Evolutionary conservation across 1,140 invertebrate species (phyloP), one percentile per base, ranked within the genome.

Genomic region (Wasmannia auropunctata): DNA sequence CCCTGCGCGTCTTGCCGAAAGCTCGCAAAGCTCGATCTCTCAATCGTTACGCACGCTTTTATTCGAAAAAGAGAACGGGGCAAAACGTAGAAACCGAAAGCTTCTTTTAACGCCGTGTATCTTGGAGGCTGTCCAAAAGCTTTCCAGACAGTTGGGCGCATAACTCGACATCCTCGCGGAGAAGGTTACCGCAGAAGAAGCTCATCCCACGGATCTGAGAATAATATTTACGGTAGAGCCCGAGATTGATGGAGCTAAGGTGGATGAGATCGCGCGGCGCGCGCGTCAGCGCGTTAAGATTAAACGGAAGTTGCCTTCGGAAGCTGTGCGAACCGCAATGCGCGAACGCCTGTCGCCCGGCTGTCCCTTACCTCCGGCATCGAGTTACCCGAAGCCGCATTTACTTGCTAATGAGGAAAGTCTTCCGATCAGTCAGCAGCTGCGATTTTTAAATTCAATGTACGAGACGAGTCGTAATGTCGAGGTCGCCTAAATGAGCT

Each of bases 91-190:
- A 75, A 88, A 89, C 60, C 40, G 70, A 87, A 87, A 87, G 69
- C 75, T 79, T 69, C 67, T 67, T 69, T 74, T 69, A 56, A 54
- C 75, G 16, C 40, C 46, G 62, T 67, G 62, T 87, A 75, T 62
- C 54, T 89, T 91, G 91, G 91, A 85, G n/a, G 2, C 1, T 8
- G 40, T 86, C 91, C 91, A 77, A 92, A 92, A 91, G 87, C 80
- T 92, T 91, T 90, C 85, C 91, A 92, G 91, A 92, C 91, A 89
- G 91, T 92, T 92, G 91, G 91, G 91, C 91, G 91, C 89, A 91
- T 88, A 90, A 88, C 90, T 89, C 56, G 80, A 90, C 77, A 58
- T 31, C 67, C 43, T 49, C 16, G 58, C 31, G 56, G n/a, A 54
- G 70, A 83, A 83, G 88, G 76, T 90, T 86, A 90, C 85, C 83